A percentile compares a stretch with the other conserved stretches of the same genome.
These are phyloP conservation scores for Tupaia chinensis DNA, from an alignment of 2,113 vertebrate genomes.

Conservation along the genomic window DNA sequence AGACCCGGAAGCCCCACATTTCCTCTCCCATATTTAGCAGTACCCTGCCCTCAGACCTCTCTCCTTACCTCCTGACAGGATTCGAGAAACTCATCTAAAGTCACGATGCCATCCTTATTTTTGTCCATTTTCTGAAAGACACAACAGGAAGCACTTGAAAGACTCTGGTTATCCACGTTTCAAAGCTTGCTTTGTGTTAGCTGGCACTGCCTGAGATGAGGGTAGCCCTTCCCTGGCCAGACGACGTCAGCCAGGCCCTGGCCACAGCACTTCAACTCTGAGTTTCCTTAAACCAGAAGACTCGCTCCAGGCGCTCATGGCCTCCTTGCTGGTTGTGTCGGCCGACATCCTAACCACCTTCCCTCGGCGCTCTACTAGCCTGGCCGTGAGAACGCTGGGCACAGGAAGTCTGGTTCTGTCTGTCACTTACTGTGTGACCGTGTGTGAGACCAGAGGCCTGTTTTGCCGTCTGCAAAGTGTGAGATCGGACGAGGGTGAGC, in stretches of 20 bases:
- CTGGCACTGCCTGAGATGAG: neutral
- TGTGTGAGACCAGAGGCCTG: neutral
- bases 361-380: neutral
- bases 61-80: constrained; percentile 98
- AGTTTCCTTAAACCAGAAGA: neutral
- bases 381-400: neutral
- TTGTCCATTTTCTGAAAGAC: constrained; percentile 98
- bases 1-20: neutral
- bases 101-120: constrained; percentile 98
- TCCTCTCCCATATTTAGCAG: neutral
- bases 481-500: neutral
- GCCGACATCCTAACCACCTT: too few species aligned
- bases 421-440: neutral
- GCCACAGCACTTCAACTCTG: neutral
- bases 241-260: neutral
- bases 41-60: neutral
- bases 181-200: neutral
- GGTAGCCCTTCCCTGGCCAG: neutral
- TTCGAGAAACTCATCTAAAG: constrained; percentile 97
- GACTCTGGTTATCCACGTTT: neutral
- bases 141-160: constrained; percentile 13
- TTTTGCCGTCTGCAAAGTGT: neutral
- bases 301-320: neutral
- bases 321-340: neutral
- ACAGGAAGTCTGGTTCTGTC: neutral